Evolutionary conservation across 2,113 vertebrate species (phyloP).

Genomic region (Erythrocercus mccallii): DNA sequence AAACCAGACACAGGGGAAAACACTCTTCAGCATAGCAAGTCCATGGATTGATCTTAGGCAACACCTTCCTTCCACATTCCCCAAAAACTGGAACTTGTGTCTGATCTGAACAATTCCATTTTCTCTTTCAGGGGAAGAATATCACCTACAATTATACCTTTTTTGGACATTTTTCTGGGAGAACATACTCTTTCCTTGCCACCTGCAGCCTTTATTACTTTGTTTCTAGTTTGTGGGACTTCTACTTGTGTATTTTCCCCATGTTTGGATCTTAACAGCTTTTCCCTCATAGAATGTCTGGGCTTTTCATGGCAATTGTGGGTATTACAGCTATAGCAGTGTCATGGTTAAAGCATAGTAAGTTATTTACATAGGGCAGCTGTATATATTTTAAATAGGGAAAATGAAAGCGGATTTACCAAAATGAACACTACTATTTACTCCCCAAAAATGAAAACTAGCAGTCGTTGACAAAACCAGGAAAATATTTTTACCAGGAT

Average conservation of each 20-base stretch:
- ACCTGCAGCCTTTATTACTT: background rate
- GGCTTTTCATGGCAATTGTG: background rate
- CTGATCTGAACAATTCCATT: background rate
- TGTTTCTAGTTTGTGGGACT: background rate
- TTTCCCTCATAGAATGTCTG: background rate
- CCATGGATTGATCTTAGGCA: accelerated
- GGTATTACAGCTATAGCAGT: background rate
- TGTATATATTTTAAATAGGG: background rate
- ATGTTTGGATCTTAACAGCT: background rate
- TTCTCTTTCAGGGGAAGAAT: background rate
- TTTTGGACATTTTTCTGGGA: background rate
- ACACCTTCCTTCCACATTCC: background rate
- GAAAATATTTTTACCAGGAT: background rate
- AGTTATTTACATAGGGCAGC: background rate
- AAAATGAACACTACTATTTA: background rate
- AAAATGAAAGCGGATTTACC: background rate
- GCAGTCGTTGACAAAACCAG: background rate
- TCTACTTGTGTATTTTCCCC: background rate
- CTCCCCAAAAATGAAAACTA: background rate
- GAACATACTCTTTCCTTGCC: background rate
- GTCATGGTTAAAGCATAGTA: background rate
- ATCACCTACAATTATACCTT: background rate
- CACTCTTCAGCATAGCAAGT: background rate
- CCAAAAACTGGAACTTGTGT: background rate
- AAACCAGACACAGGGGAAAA: background rate